phyloP scores from a whole-genome alignment of 2,888 invertebrate genomes.

The Drosophila meridionalis region DNA sequence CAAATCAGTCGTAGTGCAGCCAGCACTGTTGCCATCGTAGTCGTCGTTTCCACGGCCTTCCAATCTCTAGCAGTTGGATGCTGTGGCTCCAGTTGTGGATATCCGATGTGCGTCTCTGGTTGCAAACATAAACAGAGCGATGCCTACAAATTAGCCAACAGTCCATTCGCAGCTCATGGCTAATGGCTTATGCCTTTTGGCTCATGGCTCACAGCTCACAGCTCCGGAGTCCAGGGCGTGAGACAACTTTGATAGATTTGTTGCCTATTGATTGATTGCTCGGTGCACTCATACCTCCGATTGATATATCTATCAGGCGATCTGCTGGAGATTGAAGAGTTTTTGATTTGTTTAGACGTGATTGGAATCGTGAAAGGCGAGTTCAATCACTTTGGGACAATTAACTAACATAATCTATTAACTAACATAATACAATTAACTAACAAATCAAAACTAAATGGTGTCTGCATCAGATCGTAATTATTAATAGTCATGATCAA shows the following conservation, averaged over 20 bases:
- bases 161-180: conserved; percentile 24
- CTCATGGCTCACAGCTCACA: conserved; percentile 1
- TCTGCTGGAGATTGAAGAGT: not conserved
- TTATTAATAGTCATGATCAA: not conserved
- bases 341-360: conserved; percentile 26
- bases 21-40: conserved; percentile 45
- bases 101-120: conserved; percentile 42
- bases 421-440: conserved; percentile 2
- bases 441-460: not conserved
- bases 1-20: conserved; percentile 51
- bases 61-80: conserved; percentile 44
- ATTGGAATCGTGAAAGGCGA: conserved; percentile 16
- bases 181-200: not conserved
- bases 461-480: not conserved
- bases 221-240: conserved; percentile 36
- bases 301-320: conserved; percentile 18
- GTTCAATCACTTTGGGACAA: conserved; percentile 8
- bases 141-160: conserved; percentile 75
- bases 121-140: conserved; percentile 68
- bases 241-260: conserved; percentile 69
- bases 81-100: conserved; percentile 30
- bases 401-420: conserved; percentile 3
- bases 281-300: conserved; percentile 14
- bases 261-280: conserved; percentile 57
- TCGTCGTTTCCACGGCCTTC: conserved; percentile 24